Conservation (phyloP, 2,113 vertebrate genomes). For the Oncorhynchus clarkii region DNA sequence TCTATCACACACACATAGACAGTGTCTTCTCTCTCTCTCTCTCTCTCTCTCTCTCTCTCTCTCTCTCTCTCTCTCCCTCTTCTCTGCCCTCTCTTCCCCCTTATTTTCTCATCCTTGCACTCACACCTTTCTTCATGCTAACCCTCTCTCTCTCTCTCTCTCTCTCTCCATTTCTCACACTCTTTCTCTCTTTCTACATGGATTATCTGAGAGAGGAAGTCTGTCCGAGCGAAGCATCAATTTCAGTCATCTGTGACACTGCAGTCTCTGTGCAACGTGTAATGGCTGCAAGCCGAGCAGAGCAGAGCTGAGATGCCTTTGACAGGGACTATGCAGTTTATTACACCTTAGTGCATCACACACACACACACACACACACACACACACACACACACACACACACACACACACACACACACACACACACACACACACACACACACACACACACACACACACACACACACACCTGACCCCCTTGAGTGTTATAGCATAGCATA, state of each 20-base stretch:
- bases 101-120: background rate
- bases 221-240: constrained; percentile 60
- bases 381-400: no score
- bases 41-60: background rate
- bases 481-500: no score
- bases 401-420: no score
- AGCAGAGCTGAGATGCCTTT: constrained; percentile 37
- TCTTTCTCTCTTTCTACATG: constrained; percentile 24
- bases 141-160: background rate
- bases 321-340: no score
- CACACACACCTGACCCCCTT: no score
- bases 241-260: constrained; percentile 74
- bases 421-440: background rate
- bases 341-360: constrained; percentile 39
- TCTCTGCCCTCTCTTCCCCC: constrained; percentile 54
- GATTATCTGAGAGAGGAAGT: constrained; percentile 41
- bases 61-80: constrained; percentile 49
- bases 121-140: background rate
- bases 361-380: background rate
- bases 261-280: no score
- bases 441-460: no score
- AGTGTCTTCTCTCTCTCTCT: background rate
- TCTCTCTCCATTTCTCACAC: background rate
- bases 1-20: background rate
- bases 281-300: constrained; percentile 64